Base-by-base conservation (phyloP, 2,888 invertebrate species). In the Drosophila fungiperda region DNA sequence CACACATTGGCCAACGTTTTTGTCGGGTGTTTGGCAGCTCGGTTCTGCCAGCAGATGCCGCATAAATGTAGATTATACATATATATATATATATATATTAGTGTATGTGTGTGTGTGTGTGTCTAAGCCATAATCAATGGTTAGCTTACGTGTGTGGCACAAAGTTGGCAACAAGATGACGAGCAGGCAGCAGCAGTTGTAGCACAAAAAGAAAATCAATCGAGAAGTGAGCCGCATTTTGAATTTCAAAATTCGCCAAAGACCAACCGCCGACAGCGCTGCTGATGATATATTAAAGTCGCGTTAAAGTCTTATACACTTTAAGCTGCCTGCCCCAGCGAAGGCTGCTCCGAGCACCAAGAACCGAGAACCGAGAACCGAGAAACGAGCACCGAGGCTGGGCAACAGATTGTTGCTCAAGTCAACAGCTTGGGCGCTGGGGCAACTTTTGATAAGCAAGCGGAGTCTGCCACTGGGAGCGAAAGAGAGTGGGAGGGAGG, bases 351-450 rank as follows among this genome's bases (percentile, higher is more conserved):
- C 70, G 66, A 26, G 26, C 3, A 26, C 3, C 26, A n/a, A n/a
- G n/a, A n/a, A n/a, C n/a, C n/a, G n/a, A n/a, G n/a, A n/a, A n/a
- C n/a, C n/a, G n/a, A n/a, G n/a, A n/a, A n/a, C n/a, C n/a, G 23
- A 23, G 68, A 77, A 64, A 54, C 23, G 26, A 26, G 26, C 5
- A 26, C 54, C 38, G 57, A 53, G 40, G 42, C 69, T 76, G 83
- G 82, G 85, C 86, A 76, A 76, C 85, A 86, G 85, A 86, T 86
- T 86, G 85, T 86, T 86, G 85, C 77, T 85, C 76, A 86, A 87
- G 85, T 87, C 87, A 86, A 86, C 85, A 86, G 85, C 85, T 83
- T 84, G 75, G 69, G 50, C 54, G 71, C 81, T 82, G 62, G 83
- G 71, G 79, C 74, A 86, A 87, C 85, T 85, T 87, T 86, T 85